These are phyloP conservation scores for Hipposideros armiger DNA, from an alignment of 2,113 vertebrate species.

Conservation along the genomic window DNA sequence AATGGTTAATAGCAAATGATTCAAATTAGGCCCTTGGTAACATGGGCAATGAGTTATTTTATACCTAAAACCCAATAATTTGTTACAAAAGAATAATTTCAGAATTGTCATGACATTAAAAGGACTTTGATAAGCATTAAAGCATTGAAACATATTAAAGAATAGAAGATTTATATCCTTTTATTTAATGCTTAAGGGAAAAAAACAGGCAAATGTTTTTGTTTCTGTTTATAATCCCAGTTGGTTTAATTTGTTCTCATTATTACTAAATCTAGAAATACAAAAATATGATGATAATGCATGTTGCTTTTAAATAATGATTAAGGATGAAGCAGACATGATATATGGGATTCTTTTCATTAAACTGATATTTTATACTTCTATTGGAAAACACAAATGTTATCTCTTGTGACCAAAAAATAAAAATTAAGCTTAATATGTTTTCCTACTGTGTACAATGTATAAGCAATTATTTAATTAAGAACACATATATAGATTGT, in stretches of 20 bases:
- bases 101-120: background rate
- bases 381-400: background rate
- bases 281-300: background rate
- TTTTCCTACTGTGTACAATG: background rate
- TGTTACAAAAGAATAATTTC: slow-evolving; percentile 46
- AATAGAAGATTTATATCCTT: slow-evolving; percentile 30
- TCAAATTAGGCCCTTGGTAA: background rate
- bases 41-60: background rate
- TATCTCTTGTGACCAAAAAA: background rate
- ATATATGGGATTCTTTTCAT: background rate
- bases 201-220: background rate
- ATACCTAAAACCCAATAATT: background rate
- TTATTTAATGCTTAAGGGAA: background rate
- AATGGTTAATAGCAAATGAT: background rate
- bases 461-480: background rate
- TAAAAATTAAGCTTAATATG: background rate
- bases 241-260: slow-evolving; percentile 47
- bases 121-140: background rate
- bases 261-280: slow-evolving; percentile 46
- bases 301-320: background rate
- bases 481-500: background rate
- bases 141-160: background rate
- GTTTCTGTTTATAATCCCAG: slow-evolving; percentile 20
- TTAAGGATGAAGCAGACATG: background rate
- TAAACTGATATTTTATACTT: background rate